Evolutionary conservation across 2,888 invertebrate genomes (phyloP), one percentile per base, ranked within the genome.

Genomic region (Pantelozetes paolii): DNA sequence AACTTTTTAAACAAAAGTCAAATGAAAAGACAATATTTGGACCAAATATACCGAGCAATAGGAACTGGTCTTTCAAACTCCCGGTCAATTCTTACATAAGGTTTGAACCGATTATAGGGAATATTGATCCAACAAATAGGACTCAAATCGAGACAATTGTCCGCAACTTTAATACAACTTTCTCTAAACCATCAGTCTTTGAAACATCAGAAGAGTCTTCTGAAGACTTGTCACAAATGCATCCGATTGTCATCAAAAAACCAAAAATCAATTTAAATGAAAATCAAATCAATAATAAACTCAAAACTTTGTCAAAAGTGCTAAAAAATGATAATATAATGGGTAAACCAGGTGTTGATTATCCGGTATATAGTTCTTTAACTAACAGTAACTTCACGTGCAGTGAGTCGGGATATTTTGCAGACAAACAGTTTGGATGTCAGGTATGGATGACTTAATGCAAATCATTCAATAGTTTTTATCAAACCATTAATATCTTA

Each of bases 391-490:
- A 62, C n/a, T 62, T 62, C 11, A n/a, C 32, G 2, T 62, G 62
- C 20, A 36, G 2, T 62, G 36, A 26, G n/a, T 36, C 62, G 2
- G 62, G 62, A 20, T 62, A 32, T 36, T 62, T 13, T n/a, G 62
- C 62, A 6, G 62, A 62, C n/a, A 62, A 15, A 32, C n/a, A 36
- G n/a, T 62, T 62, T 11, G 36, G 36, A 28, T 62, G 62, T 62
- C 62, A 62, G 62, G 62, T 62, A 62, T 36, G 28, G 28, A 11
- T 11, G 8, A 9, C 6, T 40, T 40, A 5, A 11, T n/a, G 8
- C 11, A 5, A 18, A 57, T 28, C 2, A 57, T 6, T 57, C 1
- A 28, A 13, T 13, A 50, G 5, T 50, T 50, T 28, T 57, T 18
- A 28, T 1, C 23, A 57, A 28, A 13, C 1, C 23, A 5, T 57